phyloP scores from a whole-genome alignment of 92 coral and sea anemone species.

The Zoanthus sociatus region DNA sequence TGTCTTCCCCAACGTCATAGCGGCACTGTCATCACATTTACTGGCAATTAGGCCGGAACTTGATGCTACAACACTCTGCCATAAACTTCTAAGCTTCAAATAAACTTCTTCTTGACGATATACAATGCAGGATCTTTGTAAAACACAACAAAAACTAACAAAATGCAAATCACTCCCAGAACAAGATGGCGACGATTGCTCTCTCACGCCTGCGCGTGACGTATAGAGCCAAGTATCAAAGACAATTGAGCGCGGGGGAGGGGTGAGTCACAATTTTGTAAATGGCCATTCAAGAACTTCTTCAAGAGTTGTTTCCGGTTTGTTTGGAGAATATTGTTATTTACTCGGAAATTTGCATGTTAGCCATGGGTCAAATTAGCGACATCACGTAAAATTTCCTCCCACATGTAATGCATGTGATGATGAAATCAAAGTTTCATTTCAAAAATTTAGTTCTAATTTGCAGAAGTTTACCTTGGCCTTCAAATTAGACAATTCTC shows the following conservation, averaged over 20 bases:
- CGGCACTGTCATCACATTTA: slow-evolving; percentile 42
- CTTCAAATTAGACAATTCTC: not conserved
- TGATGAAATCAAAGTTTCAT: not conserved
- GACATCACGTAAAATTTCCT: slow-evolving; percentile 17
- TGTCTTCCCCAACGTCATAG: slow-evolving; percentile 51
- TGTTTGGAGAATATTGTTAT: not conserved
- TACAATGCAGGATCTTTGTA: slow-evolving; percentile 83
- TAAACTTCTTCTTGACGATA: slow-evolving; percentile 76
- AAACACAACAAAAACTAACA: slow-evolving; percentile 95
- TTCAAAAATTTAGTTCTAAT: not conserved
- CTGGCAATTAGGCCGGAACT: slow-evolving; percentile 3
- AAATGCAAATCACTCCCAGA: slow-evolving; percentile 95
- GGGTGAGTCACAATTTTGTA: slow-evolving; percentile 10
- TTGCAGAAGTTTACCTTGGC: not conserved
- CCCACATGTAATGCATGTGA: slow-evolving; percentile 1
- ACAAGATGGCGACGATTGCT: slow-evolving; percentile 90
- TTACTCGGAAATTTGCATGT: not conserved
- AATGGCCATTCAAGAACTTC: not conserved
- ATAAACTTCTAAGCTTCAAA: slow-evolving; percentile 40
- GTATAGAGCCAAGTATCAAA: slow-evolving; percentile 67
- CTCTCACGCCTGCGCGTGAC: slow-evolving; percentile 84
- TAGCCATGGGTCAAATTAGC: not conserved
- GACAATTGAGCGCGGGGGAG: slow-evolving; percentile 27
- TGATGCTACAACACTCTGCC: slow-evolving; percentile 40
- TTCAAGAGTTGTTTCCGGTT: slow-evolving; percentile 25